Evolutionary conservation across 2,113 vertebrate species (phyloP), one percentile per base, ranked within the genome.

Genomic region (Entelurus aequoreus): DNA sequence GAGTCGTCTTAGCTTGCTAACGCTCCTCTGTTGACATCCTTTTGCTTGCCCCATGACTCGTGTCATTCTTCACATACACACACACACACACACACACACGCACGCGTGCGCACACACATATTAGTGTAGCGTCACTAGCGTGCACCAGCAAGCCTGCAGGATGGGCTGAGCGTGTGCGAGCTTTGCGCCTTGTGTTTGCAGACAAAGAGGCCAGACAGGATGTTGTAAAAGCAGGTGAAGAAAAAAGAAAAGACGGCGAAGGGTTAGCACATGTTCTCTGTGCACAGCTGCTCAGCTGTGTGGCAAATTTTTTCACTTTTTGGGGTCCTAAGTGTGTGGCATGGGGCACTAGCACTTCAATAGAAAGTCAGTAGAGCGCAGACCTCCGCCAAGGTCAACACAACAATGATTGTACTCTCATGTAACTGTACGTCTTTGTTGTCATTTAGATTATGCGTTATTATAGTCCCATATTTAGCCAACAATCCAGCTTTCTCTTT

Each of bases 161-260:
- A 42, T 28, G 40, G 7, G 40, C 7, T 9, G 40, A 42, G 40
- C 48, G 14, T n/a, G 48, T 50, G 14, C 48, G 15, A 50, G 82
- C 73, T 77, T 83, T 81, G 82, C 84, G 1, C 2, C 48, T 6
- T 83, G 63, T 81, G 79, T 84, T 85, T 86, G 84, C 83, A 81
- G 79, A 84, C 78, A 83, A 82, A 81, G 70, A 83, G 78, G 77
- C 78, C 81, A 78, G 72, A 84, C 82, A 83, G 87, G 87, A 87
- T 78, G 79, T 84, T 78, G 69, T 78, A 80, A 81, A 73, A 65
- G 54, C 78, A 78, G 75, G 74, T 81, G 63, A 75, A 47, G 35
- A 67, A 67, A 59, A 55, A 62, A 48, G 40, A 49, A 60, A 65
- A 60, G 5, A 54, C 35, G 60, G 76, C 72, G 76, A 73, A 71